Evolutionary conservation across 1,140 invertebrate species (phyloP).

Genomic region (Pararge aegeria): DNA sequence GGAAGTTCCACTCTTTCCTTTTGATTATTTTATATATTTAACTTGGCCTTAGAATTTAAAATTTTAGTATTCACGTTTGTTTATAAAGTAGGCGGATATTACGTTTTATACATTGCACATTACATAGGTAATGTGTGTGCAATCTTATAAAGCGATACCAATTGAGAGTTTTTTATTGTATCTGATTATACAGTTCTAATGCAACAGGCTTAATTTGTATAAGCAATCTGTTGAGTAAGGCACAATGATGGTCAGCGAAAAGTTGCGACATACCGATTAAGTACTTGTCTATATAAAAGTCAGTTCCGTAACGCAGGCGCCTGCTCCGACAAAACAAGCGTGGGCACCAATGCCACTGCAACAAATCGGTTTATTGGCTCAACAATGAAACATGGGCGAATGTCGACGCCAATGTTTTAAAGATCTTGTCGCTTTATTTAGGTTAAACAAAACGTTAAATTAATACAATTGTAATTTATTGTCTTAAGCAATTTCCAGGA

Average conservation of each 20-base stretch:
- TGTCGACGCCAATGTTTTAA: slow-evolving; percentile 31
- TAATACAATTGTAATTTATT: slow-evolving; percentile 19
- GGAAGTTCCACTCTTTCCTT: too few relatives aligned
- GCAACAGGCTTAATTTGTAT: slow-evolving; percentile 17
- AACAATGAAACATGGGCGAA: slow-evolving; percentile 29
- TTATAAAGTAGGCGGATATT: too few relatives aligned
- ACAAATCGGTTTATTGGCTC: slow-evolving; percentile 28
- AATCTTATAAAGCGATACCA: too few relatives aligned
- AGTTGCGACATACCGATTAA: slow-evolving; percentile 25
- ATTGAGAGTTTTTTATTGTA: not conserved
- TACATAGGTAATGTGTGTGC: too few relatives aligned
- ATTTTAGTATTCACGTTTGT: too few relatives aligned
- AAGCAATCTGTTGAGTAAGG: slow-evolving; percentile 20
- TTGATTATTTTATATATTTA: too few relatives aligned
- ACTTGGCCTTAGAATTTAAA: too few relatives aligned
- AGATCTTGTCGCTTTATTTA: slow-evolving; percentile 29
- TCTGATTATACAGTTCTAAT: slow-evolving; percentile 3
- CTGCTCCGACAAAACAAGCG: slow-evolving; percentile 23
- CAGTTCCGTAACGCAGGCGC: slow-evolving; percentile 17
- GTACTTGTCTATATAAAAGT: slow-evolving; percentile 23
- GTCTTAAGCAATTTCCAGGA: slow-evolving; percentile 10
- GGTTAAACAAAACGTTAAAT: slow-evolving; percentile 26
- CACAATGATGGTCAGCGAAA: slow-evolving; percentile 15
- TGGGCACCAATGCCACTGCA: slow-evolving; percentile 25
- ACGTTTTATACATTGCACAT: not conserved